Evolutionary conservation across 2,797 vertebrate genomes (phyloP).

Genomic region (Characodon lateralis): DNA sequence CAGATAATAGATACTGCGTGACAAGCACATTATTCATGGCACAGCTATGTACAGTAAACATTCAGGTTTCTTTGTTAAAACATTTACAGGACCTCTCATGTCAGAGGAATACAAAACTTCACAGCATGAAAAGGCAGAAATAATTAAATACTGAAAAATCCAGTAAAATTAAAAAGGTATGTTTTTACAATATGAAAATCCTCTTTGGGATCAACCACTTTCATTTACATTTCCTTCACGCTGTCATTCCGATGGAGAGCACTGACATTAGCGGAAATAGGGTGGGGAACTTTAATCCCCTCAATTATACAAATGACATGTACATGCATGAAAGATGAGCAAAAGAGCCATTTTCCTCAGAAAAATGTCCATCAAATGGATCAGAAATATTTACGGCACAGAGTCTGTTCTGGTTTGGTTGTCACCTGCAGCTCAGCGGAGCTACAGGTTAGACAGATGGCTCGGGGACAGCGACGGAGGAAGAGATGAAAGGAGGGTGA

Average conservation of each 20-base stretch:
- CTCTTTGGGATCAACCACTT: constrained; percentile 48
- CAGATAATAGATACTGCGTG: constrained; percentile 51
- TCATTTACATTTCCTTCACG: constrained; percentile 34
- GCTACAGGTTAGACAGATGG: constrained; percentile 31
- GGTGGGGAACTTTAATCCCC: constrained; percentile 32
- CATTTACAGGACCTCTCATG: constrained; percentile 48
- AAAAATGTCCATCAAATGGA: constrained; percentile 52
- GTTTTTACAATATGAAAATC: constrained; percentile 59
- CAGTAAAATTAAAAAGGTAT: constrained; percentile 49
- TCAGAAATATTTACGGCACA: constrained; percentile 33
- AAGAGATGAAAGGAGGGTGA: constrained; percentile 1
- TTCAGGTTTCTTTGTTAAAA: constrained; percentile 29
- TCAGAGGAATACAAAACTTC: constrained; percentile 61
- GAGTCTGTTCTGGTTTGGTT: constrained; percentile 36
- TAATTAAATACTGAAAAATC: constrained; percentile 57
- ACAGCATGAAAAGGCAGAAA: constrained; percentile 55
- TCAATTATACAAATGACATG: constrained; percentile 54
- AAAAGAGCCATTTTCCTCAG: constrained; percentile 64
- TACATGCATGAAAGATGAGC: constrained; percentile 80
- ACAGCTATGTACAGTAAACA: constrained; percentile 75
- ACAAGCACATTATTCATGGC: constrained; percentile 57
- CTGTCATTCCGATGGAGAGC: constrained; percentile 32
- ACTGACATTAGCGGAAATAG: constrained; percentile 33
- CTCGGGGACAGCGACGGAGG: neutral
- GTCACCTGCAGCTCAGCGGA: constrained; percentile 4